Evolutionary conservation across 1,140 invertebrate genomes (phyloP).

Genomic region (Pygmarrhopalites habei): DNA sequence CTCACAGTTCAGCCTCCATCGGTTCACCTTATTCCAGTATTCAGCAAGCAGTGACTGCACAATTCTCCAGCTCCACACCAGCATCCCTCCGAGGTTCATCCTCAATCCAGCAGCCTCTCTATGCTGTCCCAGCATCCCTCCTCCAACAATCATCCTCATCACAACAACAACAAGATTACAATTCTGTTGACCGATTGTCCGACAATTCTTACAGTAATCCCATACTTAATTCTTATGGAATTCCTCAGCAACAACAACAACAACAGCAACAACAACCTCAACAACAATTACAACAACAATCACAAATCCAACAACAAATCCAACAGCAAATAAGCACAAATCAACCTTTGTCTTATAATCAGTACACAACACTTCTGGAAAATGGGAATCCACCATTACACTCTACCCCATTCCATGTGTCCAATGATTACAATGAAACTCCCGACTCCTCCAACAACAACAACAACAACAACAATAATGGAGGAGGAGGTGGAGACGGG

Average conservation of each 20-base stretch:
- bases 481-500: not conserved
- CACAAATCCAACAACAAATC: not conserved
- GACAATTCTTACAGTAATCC: conserved; percentile 14
- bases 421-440: conserved; percentile 4
- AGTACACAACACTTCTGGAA: conserved; percentile 4
- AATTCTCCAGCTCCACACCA: conserved; percentile 5
- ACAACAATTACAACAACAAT: not conserved
- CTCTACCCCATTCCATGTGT: conserved; percentile 13
- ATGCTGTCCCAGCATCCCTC: conserved; percentile 4
- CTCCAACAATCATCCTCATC: not conserved
- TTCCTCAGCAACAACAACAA: conserved; percentile 4
- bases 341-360: conserved; percentile 4
- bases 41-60: not conserved
- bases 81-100: not conserved
- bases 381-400: conserved; percentile 8
- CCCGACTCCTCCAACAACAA: not conserved
- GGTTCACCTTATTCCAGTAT: not conserved
- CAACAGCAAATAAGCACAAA: not conserved
- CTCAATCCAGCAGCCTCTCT: conserved; percentile 5
- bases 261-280: not conserved
- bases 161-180: not conserved
- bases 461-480: not conserved
- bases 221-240: not conserved
- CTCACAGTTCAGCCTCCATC: not conserved
- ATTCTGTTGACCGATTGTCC: not conserved